Evolutionary conservation across 2,888 invertebrate genomes (phyloP).

Genomic region (Druceiella hillmani): DNA sequence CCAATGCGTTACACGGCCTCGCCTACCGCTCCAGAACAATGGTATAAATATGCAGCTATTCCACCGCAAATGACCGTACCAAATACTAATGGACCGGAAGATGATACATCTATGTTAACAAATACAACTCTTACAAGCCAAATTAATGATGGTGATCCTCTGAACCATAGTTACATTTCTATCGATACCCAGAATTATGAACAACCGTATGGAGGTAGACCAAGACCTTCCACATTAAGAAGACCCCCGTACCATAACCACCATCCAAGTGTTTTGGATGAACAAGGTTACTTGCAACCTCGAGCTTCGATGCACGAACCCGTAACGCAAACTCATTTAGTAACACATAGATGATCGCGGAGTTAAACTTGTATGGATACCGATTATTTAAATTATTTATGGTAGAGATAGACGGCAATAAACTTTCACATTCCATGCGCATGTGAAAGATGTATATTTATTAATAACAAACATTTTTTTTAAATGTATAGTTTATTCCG

Average conservation of each 20-base stretch:
- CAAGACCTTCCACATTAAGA: constrained; percentile 43
- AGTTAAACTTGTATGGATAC: no score
- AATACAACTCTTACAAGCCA: constrained; percentile 58
- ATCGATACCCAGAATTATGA: constrained; percentile 56
- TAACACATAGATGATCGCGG: constrained; percentile 46
- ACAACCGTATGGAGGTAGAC: constrained; percentile 44
- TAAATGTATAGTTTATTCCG: no score
- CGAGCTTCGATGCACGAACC: constrained; percentile 48
- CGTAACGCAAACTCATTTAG: constrained; percentile 47
- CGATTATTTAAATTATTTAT: no score
- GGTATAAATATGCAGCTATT: constrained; percentile 64
- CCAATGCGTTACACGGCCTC: constrained; percentile 65
- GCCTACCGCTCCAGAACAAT: constrained; percentile 64
- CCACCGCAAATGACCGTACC: constrained; percentile 51
- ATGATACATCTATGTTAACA: constrained; percentile 56
- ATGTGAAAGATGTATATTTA: no score
- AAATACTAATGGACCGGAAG: constrained; percentile 51
- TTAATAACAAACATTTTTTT: no score
- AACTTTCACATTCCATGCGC: no score
- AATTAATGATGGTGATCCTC: constrained; percentile 58
- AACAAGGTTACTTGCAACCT: constrained; percentile 50
- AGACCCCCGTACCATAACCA: constrained; percentile 39
- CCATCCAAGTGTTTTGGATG: constrained; percentile 46
- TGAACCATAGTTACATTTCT: constrained; percentile 64
- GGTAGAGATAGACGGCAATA: no score